phyloP scores from a whole-genome alignment of 2,888 invertebrate genomes.

The Phymatocera aterrima region DNA sequence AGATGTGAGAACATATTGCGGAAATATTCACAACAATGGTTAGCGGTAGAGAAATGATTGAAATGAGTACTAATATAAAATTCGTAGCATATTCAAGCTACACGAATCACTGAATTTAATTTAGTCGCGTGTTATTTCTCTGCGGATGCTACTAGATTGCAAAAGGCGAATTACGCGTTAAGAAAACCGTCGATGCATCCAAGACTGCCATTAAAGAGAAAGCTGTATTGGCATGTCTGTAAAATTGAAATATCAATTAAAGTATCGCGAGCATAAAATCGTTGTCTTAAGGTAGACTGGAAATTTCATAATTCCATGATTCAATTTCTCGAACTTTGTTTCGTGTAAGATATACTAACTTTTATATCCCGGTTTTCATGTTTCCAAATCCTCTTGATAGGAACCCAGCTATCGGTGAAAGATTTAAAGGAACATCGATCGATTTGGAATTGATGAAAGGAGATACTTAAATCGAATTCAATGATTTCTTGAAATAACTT shows the following conservation, averaged over 20 bases:
- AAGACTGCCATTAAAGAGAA: slow-evolving; percentile 15
- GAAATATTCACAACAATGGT: not conserved
- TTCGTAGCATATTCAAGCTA: not conserved
- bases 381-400: not conserved
- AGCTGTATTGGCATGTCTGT: slow-evolving; percentile 11
- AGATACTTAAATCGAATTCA: not conserved
- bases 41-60: not conserved
- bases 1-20: not conserved
- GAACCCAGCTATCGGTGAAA: not conserved
- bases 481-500: not conserved
- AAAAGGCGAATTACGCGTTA: slow-evolving; percentile 5
- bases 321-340: not conserved
- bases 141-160: slow-evolving; percentile 14
- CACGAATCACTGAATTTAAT: not conserved
- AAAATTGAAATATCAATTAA: slow-evolving; percentile 32
- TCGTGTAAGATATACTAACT: not conserved
- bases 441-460: not conserved
- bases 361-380: not conserved
- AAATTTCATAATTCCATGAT: slow-evolving; percentile 18
- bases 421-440: not conserved
- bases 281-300: not conserved
- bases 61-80: not conserved
- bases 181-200: slow-evolving; percentile 9
- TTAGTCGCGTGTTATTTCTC: slow-evolving; percentile 3
- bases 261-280: slow-evolving; percentile 15